Conservation (phyloP, 2,797 vertebrate species). For the Hozukius guyotensis region DNA sequence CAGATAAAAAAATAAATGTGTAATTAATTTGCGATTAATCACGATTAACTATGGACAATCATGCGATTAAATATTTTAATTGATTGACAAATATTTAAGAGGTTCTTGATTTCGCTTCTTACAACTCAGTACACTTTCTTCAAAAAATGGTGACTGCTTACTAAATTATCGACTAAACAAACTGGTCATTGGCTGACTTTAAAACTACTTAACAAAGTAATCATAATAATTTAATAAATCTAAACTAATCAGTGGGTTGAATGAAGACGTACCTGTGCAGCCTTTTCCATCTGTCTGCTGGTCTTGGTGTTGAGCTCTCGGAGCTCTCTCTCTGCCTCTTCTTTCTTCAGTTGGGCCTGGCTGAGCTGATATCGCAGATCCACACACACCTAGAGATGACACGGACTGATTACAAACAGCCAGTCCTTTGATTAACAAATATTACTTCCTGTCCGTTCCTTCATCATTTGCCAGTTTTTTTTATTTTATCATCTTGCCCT, state of each 20-base stretch:
- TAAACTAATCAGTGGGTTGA: not conserved
- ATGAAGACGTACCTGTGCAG: constrained; percentile 84
- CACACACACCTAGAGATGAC: constrained; percentile 84
- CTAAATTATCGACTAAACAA: not conserved
- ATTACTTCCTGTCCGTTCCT: not conserved
- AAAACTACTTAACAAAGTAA: not conserved
- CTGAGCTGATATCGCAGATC: constrained; percentile 92
- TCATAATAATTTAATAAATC: not conserved
- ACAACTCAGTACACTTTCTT: not conserved
- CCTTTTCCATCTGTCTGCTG: constrained; percentile 87
- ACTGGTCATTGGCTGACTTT: not conserved
- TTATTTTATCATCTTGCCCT: not conserved
- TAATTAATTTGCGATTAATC: too few relatives aligned
- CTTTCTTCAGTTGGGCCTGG: constrained; percentile 90
- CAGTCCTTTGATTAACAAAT: not conserved
- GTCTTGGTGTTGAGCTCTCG: constrained; percentile 88
- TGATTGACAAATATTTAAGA: not conserved
- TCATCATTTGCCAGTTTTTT: not conserved
- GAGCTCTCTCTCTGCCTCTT: constrained; percentile 91
- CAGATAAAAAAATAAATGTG: too few relatives aligned
- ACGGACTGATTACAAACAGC: not conserved
- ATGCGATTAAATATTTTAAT: too few relatives aligned
- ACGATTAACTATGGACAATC: too few relatives aligned
- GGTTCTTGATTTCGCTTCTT: not conserved
- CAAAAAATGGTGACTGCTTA: not conserved